phyloP scores from a whole-genome alignment of 2,113 vertebrate genomes.

The Empidonax alnorum region DNA sequence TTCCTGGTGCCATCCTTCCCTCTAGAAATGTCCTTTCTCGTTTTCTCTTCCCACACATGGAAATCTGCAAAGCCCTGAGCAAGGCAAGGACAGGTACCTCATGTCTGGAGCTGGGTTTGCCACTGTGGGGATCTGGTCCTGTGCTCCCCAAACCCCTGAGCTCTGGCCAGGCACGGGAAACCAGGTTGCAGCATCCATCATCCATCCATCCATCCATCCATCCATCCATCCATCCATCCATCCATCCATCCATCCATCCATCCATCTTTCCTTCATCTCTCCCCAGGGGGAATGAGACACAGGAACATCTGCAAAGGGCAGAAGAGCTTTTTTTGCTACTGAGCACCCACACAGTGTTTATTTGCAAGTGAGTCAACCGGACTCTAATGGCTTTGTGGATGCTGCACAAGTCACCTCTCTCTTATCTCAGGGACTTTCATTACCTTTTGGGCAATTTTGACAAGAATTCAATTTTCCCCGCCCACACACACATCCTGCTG shows the following conservation, averaged over 20 bases:
- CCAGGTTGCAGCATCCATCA: background rate
- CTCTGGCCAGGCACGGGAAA: background rate
- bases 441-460: slow-evolving; percentile 53
- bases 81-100: background rate
- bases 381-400: background rate
- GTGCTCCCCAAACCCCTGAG: rapidly evolving
- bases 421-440: slow-evolving; percentile 12
- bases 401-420: background rate
- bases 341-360: slow-evolving; percentile 8
- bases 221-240: background rate
- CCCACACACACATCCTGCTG: background rate
- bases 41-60: background rate
- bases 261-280: background rate
- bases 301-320: background rate
- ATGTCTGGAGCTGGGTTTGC: background rate
- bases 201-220: background rate
- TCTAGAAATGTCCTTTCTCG: background rate
- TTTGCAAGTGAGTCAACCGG: slow-evolving; percentile 11
- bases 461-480: slow-evolving; percentile 17
- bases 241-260: background rate
- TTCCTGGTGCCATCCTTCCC: background rate
- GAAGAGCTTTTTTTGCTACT: background rate
- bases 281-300: background rate
- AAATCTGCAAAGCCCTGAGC: background rate
- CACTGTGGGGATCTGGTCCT: background rate